Evolutionary conservation across 2,113 vertebrate species (phyloP).

Genomic region (Neoarius graeffei): DNA sequence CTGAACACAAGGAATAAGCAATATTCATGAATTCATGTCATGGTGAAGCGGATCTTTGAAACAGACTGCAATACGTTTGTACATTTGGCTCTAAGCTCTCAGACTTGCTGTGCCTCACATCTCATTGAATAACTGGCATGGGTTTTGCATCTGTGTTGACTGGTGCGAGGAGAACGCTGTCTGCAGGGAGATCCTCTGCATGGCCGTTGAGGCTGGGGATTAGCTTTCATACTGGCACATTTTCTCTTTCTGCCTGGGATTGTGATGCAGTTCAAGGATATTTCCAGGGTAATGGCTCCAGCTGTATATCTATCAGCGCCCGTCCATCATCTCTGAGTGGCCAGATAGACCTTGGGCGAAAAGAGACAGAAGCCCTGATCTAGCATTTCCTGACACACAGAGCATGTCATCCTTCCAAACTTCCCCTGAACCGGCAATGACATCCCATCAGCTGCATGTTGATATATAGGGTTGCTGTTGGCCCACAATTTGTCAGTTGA

Average conservation of each 20-base stretch:
- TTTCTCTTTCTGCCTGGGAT: slow-evolving; percentile 13
- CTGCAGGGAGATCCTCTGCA: neutral
- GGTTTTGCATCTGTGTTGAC: slow-evolving; percentile 22
- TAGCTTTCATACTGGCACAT: neutral
- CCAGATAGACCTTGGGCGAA: slow-evolving; percentile 34
- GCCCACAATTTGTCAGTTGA: neutral
- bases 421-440: slow-evolving; percentile 15
- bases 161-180: neutral
- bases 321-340: slow-evolving; percentile 39
- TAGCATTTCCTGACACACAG: slow-evolving; percentile 27
- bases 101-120: slow-evolving; percentile 1
- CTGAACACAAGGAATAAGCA: neutral
- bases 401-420: slow-evolving; percentile 14
- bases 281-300: slow-evolving; percentile 20
- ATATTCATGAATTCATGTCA: neutral
- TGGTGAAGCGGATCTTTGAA: neutral
- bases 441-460: slow-evolving; percentile 23
- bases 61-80: neutral
- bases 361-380: slow-evolving; percentile 27
- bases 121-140: slow-evolving; percentile 12
- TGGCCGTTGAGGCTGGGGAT: neutral
- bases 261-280: neutral
- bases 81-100: neutral
- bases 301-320: slow-evolving; percentile 37
- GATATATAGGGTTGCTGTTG: slow-evolving; percentile 13